Conservation (phyloP, 1,140 invertebrate species). For the Andrena cerasifolii region DNA sequence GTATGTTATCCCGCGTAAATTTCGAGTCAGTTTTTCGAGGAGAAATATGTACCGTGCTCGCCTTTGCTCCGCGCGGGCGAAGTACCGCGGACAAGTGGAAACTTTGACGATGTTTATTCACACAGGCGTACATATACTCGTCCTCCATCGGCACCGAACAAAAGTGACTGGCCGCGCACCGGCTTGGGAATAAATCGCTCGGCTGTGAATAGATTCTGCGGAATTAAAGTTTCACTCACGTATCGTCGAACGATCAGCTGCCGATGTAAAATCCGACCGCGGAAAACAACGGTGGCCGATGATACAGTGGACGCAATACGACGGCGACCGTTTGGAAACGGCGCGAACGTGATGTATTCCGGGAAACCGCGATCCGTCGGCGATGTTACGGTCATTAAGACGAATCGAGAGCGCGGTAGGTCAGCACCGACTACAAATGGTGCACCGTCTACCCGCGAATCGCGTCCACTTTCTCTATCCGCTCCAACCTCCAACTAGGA, state of each 20-base stretch:
- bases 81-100: too few species aligned
- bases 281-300: too few species aligned
- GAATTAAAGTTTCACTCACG: background rate
- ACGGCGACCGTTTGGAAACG: too few species aligned
- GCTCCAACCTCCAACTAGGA: slow-evolving; percentile 45
- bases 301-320: too few species aligned
- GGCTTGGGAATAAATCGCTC: background rate
- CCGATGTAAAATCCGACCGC: too few species aligned
- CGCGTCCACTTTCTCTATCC: slow-evolving; percentile 63
- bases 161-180: background rate
- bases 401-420: background rate
- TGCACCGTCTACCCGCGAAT: slow-evolving; percentile 16
- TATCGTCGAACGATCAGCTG: too few species aligned
- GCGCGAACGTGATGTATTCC: slow-evolving; percentile 1
- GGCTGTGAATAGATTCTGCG: too few species aligned
- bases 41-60: background rate
- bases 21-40: background rate
- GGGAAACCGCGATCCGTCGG: slow-evolving; percentile 17
- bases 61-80: background rate
- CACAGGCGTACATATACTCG: background rate
- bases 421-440: slow-evolving; percentile 56
- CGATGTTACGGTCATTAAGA: slow-evolving; percentile 26
- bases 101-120: too few species aligned
- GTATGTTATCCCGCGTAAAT: background rate
- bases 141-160: background rate